Evolutionary conservation across 1,140 invertebrate species (phyloP).

Genomic region (Hypsibius dujardini): DNA sequence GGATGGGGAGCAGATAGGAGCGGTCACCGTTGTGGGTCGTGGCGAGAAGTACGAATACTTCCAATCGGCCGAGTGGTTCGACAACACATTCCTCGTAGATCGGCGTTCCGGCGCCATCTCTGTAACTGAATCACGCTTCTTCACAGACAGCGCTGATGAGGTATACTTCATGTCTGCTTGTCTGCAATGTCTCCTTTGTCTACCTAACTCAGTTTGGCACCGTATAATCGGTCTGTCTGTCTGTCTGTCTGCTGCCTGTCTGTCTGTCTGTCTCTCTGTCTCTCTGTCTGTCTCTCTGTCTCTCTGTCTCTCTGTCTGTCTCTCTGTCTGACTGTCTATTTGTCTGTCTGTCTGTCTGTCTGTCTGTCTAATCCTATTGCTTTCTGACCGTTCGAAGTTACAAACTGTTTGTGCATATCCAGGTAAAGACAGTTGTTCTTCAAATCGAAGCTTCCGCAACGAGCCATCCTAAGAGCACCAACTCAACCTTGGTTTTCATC

Average conservation of each 20-base stretch:
- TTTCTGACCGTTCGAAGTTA: not conserved
- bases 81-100: slow-evolving; percentile 2
- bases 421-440: slow-evolving; percentile 1
- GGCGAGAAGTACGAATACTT: not conserved
- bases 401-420: not conserved
- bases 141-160: not conserved
- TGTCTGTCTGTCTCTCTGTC: no score
- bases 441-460: not conserved
- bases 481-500: slow-evolving; percentile 1
- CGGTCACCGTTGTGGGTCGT: not conserved
- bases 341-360: no score
- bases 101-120: not conserved
- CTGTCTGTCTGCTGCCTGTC: no score
- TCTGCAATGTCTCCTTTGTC: no score
- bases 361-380: not conserved
- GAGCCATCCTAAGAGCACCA: not conserved
- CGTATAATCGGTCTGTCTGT: no score
- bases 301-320: no score
- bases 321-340: no score
- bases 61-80: not conserved
- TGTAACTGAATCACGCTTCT: not conserved
- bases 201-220: no score
- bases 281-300: no score
- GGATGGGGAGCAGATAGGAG: slow-evolving; percentile 12
- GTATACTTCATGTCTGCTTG: not conserved